Percentiles rank a stretch among this genome's conserved stretches.
Conservation (phyloP, 2,888 invertebrate genomes). For the Chouioia cunea region DNA sequence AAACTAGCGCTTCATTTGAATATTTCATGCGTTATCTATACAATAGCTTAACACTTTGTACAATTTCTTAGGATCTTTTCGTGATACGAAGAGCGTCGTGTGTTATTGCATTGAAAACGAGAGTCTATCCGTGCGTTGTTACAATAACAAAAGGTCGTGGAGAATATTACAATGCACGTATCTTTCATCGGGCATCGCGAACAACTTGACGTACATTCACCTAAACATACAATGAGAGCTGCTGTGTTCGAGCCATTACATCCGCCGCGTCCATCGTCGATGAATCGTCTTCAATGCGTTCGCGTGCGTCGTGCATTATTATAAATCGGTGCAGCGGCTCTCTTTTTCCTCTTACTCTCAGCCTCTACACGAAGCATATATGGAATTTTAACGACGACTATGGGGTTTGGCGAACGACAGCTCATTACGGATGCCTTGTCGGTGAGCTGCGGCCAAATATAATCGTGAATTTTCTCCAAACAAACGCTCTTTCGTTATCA, state of each 20-base stretch:
- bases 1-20: not conserved
- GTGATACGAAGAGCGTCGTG: too few species aligned
- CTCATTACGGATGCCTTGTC: constrained; percentile 8
- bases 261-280: not conserved
- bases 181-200: constrained; percentile 37
- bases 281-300: not conserved
- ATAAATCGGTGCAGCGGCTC: constrained; percentile 17
- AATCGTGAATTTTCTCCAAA: not conserved
- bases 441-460: too few species aligned
- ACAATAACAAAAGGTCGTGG: not conserved
- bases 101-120: not conserved
- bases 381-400: constrained; percentile 22
- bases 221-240: constrained; percentile 32
- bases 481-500: not conserved
- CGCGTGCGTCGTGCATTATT: not conserved
- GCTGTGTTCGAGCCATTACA: not conserved
- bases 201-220: constrained; percentile 34
- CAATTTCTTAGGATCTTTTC: too few species aligned
- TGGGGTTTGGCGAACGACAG: not conserved
- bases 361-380: not conserved
- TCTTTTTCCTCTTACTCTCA: not conserved
- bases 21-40: too few species aligned
- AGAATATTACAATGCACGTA: not conserved
- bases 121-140: constrained; percentile 4
- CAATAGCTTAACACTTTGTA: too few species aligned